Percentiles rank a stretch among this genome's conserved stretches.
These are phyloP conservation scores for Bedellia somnulentella DNA, from an alignment of 2,888 invertebrate genomes.

Conservation along the genomic window DNA sequence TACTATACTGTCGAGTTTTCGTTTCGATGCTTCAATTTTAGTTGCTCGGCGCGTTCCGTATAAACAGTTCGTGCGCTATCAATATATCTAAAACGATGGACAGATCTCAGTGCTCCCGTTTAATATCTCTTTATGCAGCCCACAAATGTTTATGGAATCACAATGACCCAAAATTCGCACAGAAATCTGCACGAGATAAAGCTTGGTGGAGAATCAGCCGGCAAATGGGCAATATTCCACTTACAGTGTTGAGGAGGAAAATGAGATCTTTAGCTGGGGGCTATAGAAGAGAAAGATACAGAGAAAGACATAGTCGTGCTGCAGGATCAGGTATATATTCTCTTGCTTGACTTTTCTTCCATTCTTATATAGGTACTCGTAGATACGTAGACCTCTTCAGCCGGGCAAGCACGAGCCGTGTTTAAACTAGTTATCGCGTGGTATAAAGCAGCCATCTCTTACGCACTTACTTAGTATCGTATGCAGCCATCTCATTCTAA, in stretches of 20 bases:
- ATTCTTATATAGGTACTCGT: conserved; percentile 7
- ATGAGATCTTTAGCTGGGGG: conserved; percentile 8
- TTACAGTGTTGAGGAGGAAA: conserved; percentile 7
- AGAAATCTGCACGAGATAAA: too few species aligned
- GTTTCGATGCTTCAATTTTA: too few species aligned
- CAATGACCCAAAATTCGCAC: too few species aligned
- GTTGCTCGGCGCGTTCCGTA: background rate
- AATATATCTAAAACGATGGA: background rate
- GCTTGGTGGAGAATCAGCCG: conserved; percentile 6
- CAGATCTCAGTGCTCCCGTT: background rate
- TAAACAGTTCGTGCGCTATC: background rate
- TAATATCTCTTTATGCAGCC: conserved; percentile 1
- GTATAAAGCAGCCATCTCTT: too few species aligned
- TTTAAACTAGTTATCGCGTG: too few species aligned
- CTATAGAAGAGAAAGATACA: conserved; percentile 7
- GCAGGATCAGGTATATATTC: conserved; percentile 2
- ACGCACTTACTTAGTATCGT: too few species aligned
- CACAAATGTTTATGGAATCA: too few species aligned
- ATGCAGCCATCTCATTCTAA: too few species aligned
- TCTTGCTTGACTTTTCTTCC: too few species aligned
- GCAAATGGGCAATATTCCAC: conserved; percentile 4
- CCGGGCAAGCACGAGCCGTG: too few species aligned
- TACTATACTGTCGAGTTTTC: conserved; percentile 3
- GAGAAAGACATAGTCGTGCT: conserved; percentile 7
- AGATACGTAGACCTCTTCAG: conserved; percentile 7